Base-by-base conservation (phyloP, 2,888 invertebrate genomes). In the Tromatobia lineatoria region DNA sequence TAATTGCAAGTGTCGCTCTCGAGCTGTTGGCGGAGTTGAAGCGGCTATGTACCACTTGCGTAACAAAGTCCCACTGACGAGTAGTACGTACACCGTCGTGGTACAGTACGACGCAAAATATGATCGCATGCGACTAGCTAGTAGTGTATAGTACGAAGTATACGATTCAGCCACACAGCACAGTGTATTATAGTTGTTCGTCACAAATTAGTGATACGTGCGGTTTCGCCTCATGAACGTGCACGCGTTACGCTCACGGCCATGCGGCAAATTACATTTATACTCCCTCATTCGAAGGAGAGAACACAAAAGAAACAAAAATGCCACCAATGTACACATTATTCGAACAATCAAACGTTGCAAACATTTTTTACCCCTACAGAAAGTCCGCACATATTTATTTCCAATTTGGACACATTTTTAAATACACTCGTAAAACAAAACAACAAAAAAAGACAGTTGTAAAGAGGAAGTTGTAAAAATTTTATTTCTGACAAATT, bases 1-100 rank as follows among this genome's bases (percentile, higher is more conserved):
- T 80, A 79, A 79, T 83, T 75, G 57, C 83, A 79, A 79, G 83
- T 76, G 64, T 70, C 75, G 79, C 82, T 83, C 78, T 70, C 70
- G 74, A 83, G 82, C 74, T 74, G 74, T 75, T 83, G 74, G 70
- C 69, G 66, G 79, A 71, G 74, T 75, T 70, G 75, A 59, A 79
- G 64, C 64, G 54, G 64, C 64, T 59, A 66, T 50, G 79, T 75
- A 66, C 75, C 79, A 79, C 61, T 83, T 83, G 83, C 79, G 75
- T 80, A 83, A 83, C 75, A 66, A 70, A 71, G 75, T 76, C 47
- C 69, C 25, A 75, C 64, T 47, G 78, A 75, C 45, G 78, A 69
- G 59, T 38, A 38, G 10, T 59, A 59, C 74, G 64, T 70, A 34
- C 52, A 73, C 61, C 23, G 74, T 70, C 20, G 50, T 23, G 20